Evolutionary conservation across 2,797 vertebrate genomes (phyloP).

Genomic region (Aratinga solstitialis): DNA sequence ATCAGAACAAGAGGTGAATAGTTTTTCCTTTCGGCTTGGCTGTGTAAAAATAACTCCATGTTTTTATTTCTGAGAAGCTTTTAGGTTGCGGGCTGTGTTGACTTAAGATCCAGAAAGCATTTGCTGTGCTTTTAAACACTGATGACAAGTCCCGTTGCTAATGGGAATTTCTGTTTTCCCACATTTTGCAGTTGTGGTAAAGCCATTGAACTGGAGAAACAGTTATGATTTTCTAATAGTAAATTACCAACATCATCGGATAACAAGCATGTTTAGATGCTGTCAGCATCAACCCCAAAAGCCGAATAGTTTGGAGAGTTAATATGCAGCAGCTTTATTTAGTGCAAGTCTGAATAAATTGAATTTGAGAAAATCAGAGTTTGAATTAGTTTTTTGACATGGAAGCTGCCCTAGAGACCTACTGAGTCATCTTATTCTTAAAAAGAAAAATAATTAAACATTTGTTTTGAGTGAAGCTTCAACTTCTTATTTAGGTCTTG

Average conservation of each 20-base stretch:
- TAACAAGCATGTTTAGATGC: background rate
- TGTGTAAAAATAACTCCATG: background rate
- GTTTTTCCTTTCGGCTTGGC: background rate
- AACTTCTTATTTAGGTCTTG: background rate
- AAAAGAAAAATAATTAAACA: background rate
- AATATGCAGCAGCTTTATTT: background rate
- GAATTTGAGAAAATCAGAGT: background rate
- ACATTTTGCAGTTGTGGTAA: background rate
- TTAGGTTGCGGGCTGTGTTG: background rate
- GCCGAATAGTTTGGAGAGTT: background rate
- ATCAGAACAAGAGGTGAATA: slow-evolving; percentile 93
- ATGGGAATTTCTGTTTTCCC: background rate
- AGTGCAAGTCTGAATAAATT: background rate
- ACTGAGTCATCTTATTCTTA: background rate
- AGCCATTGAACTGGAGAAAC: background rate
- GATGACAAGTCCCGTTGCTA: background rate
- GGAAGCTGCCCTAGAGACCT: background rate
- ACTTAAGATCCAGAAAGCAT: background rate
- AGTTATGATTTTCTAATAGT: background rate
- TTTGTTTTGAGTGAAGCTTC: background rate
- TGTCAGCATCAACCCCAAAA: background rate
- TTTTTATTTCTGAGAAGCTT: background rate
- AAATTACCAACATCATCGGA: background rate
- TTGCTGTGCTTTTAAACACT: background rate
- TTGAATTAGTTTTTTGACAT: background rate